These are phyloP conservation scores for Misgurnus mizolepis DNA, from an alignment of 2,113 vertebrate genomes.

Conservation along the genomic window DNA sequence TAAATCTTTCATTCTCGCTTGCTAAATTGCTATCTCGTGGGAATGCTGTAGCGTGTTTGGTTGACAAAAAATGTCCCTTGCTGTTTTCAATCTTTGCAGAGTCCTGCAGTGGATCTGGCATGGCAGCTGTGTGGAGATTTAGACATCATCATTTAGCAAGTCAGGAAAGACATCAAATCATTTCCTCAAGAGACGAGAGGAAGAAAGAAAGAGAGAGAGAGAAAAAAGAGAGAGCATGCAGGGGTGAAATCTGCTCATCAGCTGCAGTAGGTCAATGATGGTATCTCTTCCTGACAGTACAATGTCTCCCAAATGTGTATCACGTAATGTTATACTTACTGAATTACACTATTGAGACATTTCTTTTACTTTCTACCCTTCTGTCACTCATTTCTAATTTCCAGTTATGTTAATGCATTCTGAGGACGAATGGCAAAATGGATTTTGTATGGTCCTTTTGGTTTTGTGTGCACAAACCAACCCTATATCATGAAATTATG, in stretches of 20 bases:
- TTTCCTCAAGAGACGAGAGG: constrained; percentile 62
- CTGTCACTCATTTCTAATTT: constrained; percentile 48
- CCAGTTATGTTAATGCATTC: constrained; percentile 29
- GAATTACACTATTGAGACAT: constrained; percentile 48
- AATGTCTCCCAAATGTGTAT: constrained; percentile 58
- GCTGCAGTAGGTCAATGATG: constrained; percentile 66
- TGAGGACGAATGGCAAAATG: no score
- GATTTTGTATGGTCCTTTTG: neutral
- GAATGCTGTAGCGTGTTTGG: constrained; percentile 25
- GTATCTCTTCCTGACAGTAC: constrained; percentile 60
- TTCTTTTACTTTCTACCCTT: constrained; percentile 19
- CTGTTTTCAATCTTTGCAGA: constrained; percentile 54
- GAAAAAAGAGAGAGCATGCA: constrained; percentile 34
- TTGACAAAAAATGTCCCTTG: constrained; percentile 43
- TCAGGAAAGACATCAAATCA: constrained; percentile 66
- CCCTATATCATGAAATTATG: no score
- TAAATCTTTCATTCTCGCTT: neutral
- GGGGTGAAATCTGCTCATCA: constrained; percentile 58
- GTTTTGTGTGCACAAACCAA: neutral
- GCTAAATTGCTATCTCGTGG: constrained; percentile 20
- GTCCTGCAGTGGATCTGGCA: constrained; percentile 65
- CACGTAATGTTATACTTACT: constrained; percentile 3
- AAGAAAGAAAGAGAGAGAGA: constrained; percentile 47
- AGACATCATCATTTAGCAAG: constrained; percentile 75
- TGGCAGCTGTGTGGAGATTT: constrained; percentile 73